Conservation (phyloP, 1,140 invertebrate genomes). For the Oncopodura yosiiana region DNA sequence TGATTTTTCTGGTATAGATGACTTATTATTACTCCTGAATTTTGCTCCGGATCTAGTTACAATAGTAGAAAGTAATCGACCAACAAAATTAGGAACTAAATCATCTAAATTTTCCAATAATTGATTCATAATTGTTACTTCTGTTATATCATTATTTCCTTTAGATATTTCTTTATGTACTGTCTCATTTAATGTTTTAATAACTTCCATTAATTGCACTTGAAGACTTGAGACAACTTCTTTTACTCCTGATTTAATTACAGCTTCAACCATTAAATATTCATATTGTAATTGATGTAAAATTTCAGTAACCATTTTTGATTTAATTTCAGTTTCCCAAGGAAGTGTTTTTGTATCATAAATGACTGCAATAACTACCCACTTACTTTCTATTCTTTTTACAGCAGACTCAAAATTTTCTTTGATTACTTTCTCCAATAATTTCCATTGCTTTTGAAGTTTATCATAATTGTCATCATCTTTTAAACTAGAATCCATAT, state of each 20-base stretch:
- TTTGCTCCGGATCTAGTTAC: not conserved
- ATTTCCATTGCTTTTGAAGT: conserved; percentile 20
- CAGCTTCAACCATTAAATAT: conserved; percentile 25
- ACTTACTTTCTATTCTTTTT: conserved; percentile 2
- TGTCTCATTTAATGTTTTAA: conserved; percentile 15
- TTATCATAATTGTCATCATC: conserved; percentile 10
- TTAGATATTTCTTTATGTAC: conserved; percentile 5
- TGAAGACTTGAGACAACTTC: conserved; percentile 20
- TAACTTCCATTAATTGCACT: conserved; percentile 13
- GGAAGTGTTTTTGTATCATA: conserved; percentile 12
- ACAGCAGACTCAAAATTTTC: conserved; percentile 12
- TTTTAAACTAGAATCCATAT: conserved; percentile 11
- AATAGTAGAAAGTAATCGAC: conserved; percentile 10
- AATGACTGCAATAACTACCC: conserved; percentile 10
- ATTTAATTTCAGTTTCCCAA: conserved; percentile 17
- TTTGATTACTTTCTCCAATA: conserved; percentile 7
- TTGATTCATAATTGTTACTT: not conserved
- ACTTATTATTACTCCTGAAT: not conserved
- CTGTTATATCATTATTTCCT: not conserved
- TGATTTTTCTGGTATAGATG: no score
- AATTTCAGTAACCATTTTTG: not conserved
- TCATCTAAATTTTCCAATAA: not conserved
- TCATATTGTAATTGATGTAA: conserved; percentile 11
- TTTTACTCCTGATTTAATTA: conserved; percentile 17
- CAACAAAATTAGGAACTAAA: conserved; percentile 21